Evolutionary conservation across 2,113 vertebrate species (phyloP), one percentile per base, ranked within the genome.

Genomic region (Recurvirostra avosetta): DNA sequence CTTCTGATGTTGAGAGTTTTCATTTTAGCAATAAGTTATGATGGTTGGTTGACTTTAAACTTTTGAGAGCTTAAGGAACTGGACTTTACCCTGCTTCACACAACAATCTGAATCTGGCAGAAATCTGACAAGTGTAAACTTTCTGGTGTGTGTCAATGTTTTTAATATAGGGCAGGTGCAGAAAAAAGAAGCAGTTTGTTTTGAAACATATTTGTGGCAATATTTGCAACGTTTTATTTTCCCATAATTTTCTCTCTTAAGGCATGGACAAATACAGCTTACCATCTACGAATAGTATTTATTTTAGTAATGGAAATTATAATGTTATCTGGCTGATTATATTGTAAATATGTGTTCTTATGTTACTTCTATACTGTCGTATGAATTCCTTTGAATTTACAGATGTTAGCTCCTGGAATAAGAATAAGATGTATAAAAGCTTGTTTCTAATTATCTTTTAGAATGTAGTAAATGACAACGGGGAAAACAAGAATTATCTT

Each of bases 181-280:
- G 72, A 84, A 97, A 94, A 74, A 59, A 92, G 86, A 59, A 93
- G 49, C 19, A 7, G 47, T 67, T 92, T 84, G 40, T 82, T 92
- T 66, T 63, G 59, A 92, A 94, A 65, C 30, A 25, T 45, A 92
- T 87, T 94, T 81, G 26, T 75, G 38, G 36, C 30, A 55, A 26
- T 65, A 47, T 89, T 92, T 95, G 41, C n/a, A 88, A 58, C 30
- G 55, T 59, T 55, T 61, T 58, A 9, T 91, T 90, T 93, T 52
- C 34, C 47, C 40, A 71, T 71, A 20, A 27, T 94, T 92, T 91
- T 87, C 27, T 61, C 1, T 89, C 30, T 83, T 81, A 93, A 89
- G 52, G 13, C 41, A 86, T 43, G 30, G 47, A 81, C 27, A 87
- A 90, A 65, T 80, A 41, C 12, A 89, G 29, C 30, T 72, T 84